Percentiles rank a stretch among this genome's conserved stretches.
Evolutionary conservation across 1,140 invertebrate species (phyloP).

Genomic region (Drosophila sproati): DNA sequence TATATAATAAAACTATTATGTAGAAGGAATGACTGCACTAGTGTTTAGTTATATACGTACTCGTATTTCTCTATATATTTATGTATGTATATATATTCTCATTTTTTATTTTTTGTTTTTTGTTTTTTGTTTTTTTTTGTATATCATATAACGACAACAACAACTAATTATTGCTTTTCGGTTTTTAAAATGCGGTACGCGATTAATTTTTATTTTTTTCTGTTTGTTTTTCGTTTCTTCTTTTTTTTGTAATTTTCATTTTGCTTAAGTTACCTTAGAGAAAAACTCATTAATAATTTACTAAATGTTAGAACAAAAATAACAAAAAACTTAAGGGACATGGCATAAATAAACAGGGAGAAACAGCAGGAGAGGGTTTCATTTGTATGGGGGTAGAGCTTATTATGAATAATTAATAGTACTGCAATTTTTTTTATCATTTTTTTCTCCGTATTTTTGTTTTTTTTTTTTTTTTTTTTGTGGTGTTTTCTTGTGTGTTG

Average conservation of each 20-base stretch:
- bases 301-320: slow-evolving; percentile 79
- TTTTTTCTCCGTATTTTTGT: slow-evolving; percentile 16
- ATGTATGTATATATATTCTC: slow-evolving; percentile 26
- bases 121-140: slow-evolving; percentile 52
- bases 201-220: slow-evolving; percentile 37
- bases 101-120: slow-evolving; percentile 44
- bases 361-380: slow-evolving; percentile 42
- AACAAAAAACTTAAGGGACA: slow-evolving; percentile 68
- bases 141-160: slow-evolving; percentile 80
- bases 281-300: slow-evolving; percentile 79
- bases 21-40: slow-evolving; percentile 76
- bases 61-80: slow-evolving; percentile 42
- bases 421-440: slow-evolving; percentile 31
- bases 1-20: slow-evolving; percentile 55
- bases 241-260: slow-evolving; percentile 26
- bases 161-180: slow-evolving; percentile 82
- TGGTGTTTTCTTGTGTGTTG: slow-evolving; percentile 23
- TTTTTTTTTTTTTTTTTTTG: slow-evolving; percentile 20
- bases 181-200: slow-evolving; percentile 73
- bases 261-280: slow-evolving; percentile 62
- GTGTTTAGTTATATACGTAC: slow-evolving; percentile 45
- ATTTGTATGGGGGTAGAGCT: slow-evolving; percentile 27
- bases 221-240: slow-evolving; percentile 26
- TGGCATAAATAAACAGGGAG: slow-evolving; percentile 62
- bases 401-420: slow-evolving; percentile 78